Evolutionary conservation across 2,888 invertebrate species (phyloP), one percentile per base, ranked within the genome.

Genomic region (Nymphalis polychloros): DNA sequence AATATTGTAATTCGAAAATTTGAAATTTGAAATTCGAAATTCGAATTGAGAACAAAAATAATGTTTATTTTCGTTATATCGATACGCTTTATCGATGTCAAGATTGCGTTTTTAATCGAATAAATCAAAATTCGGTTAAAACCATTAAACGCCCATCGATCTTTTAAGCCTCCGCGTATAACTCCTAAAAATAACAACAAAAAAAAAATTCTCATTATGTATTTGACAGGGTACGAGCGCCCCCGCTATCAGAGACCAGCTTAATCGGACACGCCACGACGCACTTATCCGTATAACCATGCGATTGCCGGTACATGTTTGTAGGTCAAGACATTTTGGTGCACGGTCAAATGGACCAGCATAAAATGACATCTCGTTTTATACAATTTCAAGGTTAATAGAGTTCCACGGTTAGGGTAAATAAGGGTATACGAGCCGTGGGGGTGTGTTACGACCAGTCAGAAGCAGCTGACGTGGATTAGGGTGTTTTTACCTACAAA

Each of bases 401-500:
- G 72, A 73, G 88, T 79, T 86, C 87, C 80, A 70, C 64, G 72
- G 74, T 70, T 84, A 80, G 86, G 86, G 87, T 84, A 82, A 76
- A 78, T 77, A 76, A 74, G 78, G 82, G 81, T 77, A 81, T 80
- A 78, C 73, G 79, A 76, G 70, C 81, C 79, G 81, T 79, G 80
- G 83, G 81, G 78, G 76, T 74, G 72, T 72, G 73, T 67, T 69
- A 73, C 80, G 83, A 86, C 89, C 91, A 91, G 91, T 92, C 92
- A 90, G 74, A 79, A 86, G 86, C 92, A 92, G 92, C 92, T 92
- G 92, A 92, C 92, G 87, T 78, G 89, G 88, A 89, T 90, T 89
- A 90, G 88, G 90, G 89, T 84, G 88, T 86, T 87, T 87, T 86
- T 89, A 89, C 90, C 88, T 89, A 89, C 87, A 78, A 79, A 83